Evolutionary conservation across 2,113 vertebrate species (phyloP).

Genomic region (Oplegnathus fasciatus): DNA sequence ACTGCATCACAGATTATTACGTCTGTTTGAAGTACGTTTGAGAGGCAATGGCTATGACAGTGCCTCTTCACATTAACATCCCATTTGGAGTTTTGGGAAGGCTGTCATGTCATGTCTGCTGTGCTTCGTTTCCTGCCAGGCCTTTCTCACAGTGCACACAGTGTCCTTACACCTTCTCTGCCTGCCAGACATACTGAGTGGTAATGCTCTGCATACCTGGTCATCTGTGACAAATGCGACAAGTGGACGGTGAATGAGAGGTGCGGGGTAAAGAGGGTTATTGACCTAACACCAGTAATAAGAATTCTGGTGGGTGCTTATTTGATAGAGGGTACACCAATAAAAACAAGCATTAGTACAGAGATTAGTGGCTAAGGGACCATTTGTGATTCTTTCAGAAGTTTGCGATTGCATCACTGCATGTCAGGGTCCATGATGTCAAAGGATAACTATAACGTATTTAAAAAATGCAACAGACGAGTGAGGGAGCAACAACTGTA

Average conservation of each 20-base stretch:
- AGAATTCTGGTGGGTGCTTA: conserved; percentile 5
- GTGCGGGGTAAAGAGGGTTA: conserved; percentile 22
- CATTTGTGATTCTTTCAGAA: no score
- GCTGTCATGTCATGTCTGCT: conserved; percentile 16
- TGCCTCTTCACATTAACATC: conserved; percentile 32
- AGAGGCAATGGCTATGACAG: not conserved
- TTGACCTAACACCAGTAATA: conserved; percentile 26
- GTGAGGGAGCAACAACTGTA: no score
- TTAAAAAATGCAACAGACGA: no score
- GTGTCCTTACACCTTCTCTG: conserved; percentile 42
- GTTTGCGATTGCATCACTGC: not conserved
- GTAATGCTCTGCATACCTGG: conserved; percentile 37
- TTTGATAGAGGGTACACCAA: not conserved
- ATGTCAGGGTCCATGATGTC: conserved; percentile 14
- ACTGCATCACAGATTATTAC: not conserved
- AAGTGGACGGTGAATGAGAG: conserved; percentile 17
- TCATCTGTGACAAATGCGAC: conserved; percentile 37
- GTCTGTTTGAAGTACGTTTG: not conserved
- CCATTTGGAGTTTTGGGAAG: conserved; percentile 19
- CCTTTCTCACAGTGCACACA: conserved; percentile 5
- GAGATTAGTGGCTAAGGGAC: not conserved
- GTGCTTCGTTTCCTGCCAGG: not conserved
- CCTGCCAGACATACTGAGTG: conserved; percentile 29
- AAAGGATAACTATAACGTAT: not conserved
- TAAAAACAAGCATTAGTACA: not conserved